Base-by-base conservation (phyloP, 1,140 invertebrate genomes). In the Physella acuta region DNA sequence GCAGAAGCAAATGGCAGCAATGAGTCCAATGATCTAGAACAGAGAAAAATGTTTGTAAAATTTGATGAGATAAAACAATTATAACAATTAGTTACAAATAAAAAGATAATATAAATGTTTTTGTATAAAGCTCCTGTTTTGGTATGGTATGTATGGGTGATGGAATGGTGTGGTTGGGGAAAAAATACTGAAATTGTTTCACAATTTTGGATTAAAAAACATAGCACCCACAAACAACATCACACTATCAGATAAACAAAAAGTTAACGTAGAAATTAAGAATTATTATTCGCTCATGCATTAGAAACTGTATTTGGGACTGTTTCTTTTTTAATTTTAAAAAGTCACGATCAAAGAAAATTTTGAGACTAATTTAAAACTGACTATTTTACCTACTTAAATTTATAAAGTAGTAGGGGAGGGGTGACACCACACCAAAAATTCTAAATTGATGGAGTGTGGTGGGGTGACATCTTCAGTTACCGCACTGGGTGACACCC, bases 1-100 rank as follows among this genome's bases (percentile, higher is more conserved):
- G 74, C 84, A 86, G 71, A 89, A 82, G 71, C 75, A 77, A 49
- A 77, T 61, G 24, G 77, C 78, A 65, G 75, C 72, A n/a, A 79
- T 64, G 14, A 79, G 52, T 3, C 76, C 78, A 68, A 79, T 65
- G 28, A 79, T 70, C 78, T 79, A 77, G 28, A 78, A 71, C 55
- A 5, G 36, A 33, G 52, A 59, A n/a, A 52, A 49, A 62, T 26
- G 3, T 0, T 0, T 2, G 49, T 60, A 20, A 11, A 51, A 24
- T n/a, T 20, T 37, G 20, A 52, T 34, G 17, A 39, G n/a, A 51
- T 20, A 59, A 69, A 33, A 58, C 17, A n/a, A n/a, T n/a, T n/a
- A n/a, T n/a, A n/a, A n/a, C n/a, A n/a, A n/a, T n/a, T n/a, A n/a
- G n/a, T n/a, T n/a, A n/a, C n/a, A n/a, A n/a, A n/a, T n/a, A n/a